A percentile compares a stretch with the other conserved stretches of the same genome.
These are phyloP conservation scores for Cyphomyrus plagiostoma DNA, from an alignment of 2,113 vertebrate species.

Conservation along the genomic window DNA sequence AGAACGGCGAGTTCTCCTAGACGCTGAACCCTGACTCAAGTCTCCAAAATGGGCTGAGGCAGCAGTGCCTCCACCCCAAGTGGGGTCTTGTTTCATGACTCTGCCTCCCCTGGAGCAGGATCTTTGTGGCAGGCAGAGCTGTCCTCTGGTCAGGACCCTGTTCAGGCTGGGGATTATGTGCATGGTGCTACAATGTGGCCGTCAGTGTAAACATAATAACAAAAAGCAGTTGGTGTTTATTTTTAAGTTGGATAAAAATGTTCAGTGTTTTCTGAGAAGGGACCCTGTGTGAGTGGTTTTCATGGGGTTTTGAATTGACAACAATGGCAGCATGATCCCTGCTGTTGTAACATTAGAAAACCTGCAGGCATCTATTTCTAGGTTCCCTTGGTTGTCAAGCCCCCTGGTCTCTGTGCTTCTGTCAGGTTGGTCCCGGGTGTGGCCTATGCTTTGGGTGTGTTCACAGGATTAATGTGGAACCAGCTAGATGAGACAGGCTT, in stretches of 20 bases:
- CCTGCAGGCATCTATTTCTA: background rate
- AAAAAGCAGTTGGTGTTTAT: background rate
- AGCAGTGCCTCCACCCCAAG: constrained; percentile 21
- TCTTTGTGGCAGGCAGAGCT: constrained; percentile 6
- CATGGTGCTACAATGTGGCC: background rate
- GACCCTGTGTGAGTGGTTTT: background rate
- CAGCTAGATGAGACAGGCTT: background rate
- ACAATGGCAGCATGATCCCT: background rate
- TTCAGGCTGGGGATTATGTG: background rate
- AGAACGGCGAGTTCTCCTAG: background rate
- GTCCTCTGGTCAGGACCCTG: background rate
- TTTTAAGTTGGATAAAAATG: background rate
- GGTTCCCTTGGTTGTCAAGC: background rate
- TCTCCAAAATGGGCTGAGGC: constrained; percentile 34
- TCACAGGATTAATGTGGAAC: background rate
- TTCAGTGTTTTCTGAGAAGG: background rate
- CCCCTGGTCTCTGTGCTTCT: background rate
- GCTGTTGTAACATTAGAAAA: background rate
- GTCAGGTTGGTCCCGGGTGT: background rate
- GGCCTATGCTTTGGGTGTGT: background rate
- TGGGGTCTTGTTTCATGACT: constrained; percentile 22
- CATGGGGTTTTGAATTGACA: background rate
- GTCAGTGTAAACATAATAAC: background rate
- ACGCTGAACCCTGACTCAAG: constrained; percentile 16
- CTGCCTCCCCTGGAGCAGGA: constrained; percentile 11